Evolutionary conservation across 2,113 vertebrate genomes (phyloP).

Genomic region (Panthera uncia): DNA sequence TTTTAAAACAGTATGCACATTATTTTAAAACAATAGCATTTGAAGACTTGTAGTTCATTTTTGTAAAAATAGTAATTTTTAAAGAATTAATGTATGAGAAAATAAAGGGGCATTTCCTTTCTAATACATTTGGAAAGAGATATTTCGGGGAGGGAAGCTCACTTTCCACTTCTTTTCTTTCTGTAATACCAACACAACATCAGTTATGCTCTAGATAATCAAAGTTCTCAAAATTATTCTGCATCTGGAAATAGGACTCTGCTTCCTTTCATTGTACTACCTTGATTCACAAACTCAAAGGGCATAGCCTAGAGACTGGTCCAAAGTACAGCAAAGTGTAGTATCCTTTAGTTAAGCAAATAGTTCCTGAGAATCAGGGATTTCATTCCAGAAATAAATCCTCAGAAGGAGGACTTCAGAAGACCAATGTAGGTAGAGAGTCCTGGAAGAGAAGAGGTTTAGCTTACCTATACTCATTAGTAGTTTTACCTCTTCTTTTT

Average conservation of each 20-base stretch:
- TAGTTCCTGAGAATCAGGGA: neutral
- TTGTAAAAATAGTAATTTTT: slow-evolving; percentile 30
- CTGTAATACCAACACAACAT: neutral
- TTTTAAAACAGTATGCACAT: slow-evolving; percentile 41
- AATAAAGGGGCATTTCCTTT: slow-evolving; percentile 20
- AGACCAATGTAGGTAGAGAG: neutral
- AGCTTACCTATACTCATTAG: neutral
- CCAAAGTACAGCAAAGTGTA: neutral
- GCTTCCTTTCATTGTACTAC: neutral
- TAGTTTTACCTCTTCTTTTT: neutral
- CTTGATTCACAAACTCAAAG: neutral
- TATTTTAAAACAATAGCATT: neutral
- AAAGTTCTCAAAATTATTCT: neutral
- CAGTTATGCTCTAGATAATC: neutral
- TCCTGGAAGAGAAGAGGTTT: neutral
- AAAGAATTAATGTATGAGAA: neutral
- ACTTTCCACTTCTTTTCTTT: neutral
- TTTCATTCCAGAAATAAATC: neutral
- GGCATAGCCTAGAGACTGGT: neutral
- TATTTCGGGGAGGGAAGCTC: neutral
- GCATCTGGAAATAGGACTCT: neutral
- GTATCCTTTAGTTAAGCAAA: neutral
- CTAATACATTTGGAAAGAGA: neutral
- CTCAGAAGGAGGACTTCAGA: neutral
- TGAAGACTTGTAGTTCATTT: neutral